These are phyloP conservation scores for Temnothorax rugatulus DNA, from an alignment of 2,888 invertebrate species.

Conservation along the genomic window DNA sequence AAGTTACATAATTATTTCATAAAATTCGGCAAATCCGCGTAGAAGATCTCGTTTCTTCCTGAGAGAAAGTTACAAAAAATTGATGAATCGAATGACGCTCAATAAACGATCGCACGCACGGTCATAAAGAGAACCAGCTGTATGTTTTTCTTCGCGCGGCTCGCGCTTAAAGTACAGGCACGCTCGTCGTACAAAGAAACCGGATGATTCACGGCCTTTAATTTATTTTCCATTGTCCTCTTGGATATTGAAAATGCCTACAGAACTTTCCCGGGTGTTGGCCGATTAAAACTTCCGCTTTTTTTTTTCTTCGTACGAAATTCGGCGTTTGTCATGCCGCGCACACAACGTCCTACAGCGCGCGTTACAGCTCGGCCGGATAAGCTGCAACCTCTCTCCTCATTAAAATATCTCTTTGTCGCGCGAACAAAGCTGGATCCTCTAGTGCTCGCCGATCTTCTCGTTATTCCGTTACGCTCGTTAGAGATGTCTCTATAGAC, in stretches of 20 bases:
- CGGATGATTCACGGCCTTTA: conserved; percentile 62
- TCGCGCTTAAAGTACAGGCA: conserved; percentile 20
- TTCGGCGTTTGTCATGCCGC: conserved; percentile 68
- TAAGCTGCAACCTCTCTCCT: conserved; percentile 68
- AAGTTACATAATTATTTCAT: background rate
- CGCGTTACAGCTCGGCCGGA: conserved; percentile 67
- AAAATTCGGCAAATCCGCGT: background rate
- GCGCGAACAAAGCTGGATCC: conserved; percentile 71
- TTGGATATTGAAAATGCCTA: conserved; percentile 61
- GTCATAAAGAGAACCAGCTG: background rate
- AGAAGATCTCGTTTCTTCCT: background rate
- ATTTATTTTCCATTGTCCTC: conserved; percentile 56
- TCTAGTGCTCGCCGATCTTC: conserved; percentile 54
- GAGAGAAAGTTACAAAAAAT: background rate
- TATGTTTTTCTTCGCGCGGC: background rate
- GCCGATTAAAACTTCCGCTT: conserved; percentile 67
- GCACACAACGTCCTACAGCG: conserved; percentile 48
- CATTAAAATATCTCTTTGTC: conserved; percentile 77
- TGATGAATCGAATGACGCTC: background rate
- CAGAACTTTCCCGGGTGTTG: conserved; percentile 11
- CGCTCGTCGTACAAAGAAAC: conserved; percentile 45
- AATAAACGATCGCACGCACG: background rate
- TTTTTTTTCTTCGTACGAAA: conserved; percentile 63
- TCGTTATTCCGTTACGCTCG: conserved; percentile 59
- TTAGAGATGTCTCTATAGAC: background rate